Base-by-base conservation (phyloP, 2,113 vertebrate genomes). In the Phycodurus eques region DNA sequence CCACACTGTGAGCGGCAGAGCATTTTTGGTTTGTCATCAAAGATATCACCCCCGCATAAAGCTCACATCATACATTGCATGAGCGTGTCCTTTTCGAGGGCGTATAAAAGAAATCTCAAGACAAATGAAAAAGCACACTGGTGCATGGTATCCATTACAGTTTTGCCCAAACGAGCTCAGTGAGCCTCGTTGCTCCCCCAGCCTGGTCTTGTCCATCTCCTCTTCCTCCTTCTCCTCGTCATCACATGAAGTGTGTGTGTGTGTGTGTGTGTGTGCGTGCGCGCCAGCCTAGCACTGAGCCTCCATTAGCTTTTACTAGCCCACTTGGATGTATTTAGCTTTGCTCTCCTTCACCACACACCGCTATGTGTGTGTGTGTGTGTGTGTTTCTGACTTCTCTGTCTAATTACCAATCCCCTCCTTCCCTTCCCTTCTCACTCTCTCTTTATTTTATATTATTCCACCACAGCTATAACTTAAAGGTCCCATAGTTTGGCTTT, bases 241-340 rank as follows among this genome's bases (percentile, higher is more conserved):
- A 87, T 92, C 93, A 93, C 92, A 93, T 93, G 84, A 93, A 91
- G 91, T 90, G 80, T 72, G 76, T 73, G 35, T 39, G 78, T 84
- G 85, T 77, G 85, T 77, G 78, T 86, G 86, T 91, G 76, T 73
- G 35, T 39, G 78, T 85, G 85, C 76, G 27, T 27, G 78, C 85
- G 86, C 91, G 92, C 90, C 90, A 90, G 90, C 85, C 89, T 90
- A 80, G 85, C 73, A 61, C 87, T 83, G 81, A 88, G 88, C 90
- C 89, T 92, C 91, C 91, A 92, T 94, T 93, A 93, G 86, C 73
- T 91, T 93, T 93, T 92, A 92, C 86, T 90, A 88, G 86, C 82
- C 87, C 88, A 86, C 88, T 91, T 90, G 85, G 85, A 90, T 88
- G 88, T 91, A 87, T 90, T 91, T 85, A 81, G 86, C 81, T 83